Percentiles rank a stretch among this genome's conserved stretches.
Evolutionary conservation across 2,797 vertebrate genomes (phyloP).

Genomic region (Gobionotothen gibberifrons): DNA sequence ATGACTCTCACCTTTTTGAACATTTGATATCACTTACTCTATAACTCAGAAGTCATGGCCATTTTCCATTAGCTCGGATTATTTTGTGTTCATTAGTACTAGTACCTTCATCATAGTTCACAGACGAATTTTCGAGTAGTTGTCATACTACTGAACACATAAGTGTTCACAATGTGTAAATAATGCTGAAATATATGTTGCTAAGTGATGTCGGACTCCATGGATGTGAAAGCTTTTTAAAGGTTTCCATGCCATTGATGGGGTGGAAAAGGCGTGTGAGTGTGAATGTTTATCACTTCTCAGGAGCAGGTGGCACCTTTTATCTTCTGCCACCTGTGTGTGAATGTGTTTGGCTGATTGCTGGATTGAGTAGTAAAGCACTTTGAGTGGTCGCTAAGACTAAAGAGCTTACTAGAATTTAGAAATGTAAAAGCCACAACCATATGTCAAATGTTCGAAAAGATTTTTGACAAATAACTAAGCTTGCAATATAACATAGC

Average conservation of each 20-base stretch:
- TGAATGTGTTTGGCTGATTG: too few species aligned
- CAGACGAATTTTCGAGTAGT: neutral
- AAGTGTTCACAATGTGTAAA: neutral
- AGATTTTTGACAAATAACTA: neutral
- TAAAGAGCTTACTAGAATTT: too few species aligned
- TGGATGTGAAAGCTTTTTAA: slow-evolving; percentile 6
- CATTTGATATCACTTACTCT: slow-evolving; percentile 47
- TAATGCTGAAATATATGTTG: slow-evolving; percentile 20
- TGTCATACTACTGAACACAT: neutral
- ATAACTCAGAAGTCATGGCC: slow-evolving; percentile 14
- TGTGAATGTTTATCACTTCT: too few species aligned
- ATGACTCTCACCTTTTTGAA: slow-evolving; percentile 20
- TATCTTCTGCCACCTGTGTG: too few species aligned
- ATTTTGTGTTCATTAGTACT: neutral
- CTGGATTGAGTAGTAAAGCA: too few species aligned
- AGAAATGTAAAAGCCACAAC: neutral
- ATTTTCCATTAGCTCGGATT: slow-evolving; percentile 7
- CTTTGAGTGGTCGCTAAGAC: too few species aligned
- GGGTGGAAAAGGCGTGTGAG: neutral
- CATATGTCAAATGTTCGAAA: neutral
- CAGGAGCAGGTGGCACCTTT: too few species aligned
- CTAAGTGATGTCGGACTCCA: slow-evolving; percentile 5
- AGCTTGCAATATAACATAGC: neutral
- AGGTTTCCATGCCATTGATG: neutral
- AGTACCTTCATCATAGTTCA: slow-evolving; percentile 11